A percentile compares a stretch with the other conserved stretches of the same genome.
These are phyloP conservation scores for Glyphotaelius pellucidus DNA, from an alignment of 2,888 invertebrate species.

Conservation along the genomic window DNA sequence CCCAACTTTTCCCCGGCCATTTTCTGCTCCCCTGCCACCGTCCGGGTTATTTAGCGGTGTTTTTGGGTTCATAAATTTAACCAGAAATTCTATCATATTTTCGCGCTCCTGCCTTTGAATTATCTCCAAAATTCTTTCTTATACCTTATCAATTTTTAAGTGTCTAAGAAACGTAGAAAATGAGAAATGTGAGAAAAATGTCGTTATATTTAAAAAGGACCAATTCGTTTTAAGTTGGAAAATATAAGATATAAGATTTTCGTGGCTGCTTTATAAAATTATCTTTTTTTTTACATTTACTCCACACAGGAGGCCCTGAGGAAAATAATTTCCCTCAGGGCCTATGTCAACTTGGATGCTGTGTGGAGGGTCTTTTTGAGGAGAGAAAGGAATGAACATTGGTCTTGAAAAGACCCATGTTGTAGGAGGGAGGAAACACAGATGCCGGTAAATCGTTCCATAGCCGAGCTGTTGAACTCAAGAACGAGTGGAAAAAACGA, in stretches of 20 bases:
- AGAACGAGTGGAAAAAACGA: too few relatives aligned
- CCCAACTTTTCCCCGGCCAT: neutral
- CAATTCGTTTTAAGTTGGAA: neutral
- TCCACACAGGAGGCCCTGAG: too few relatives aligned
- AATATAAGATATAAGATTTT: neutral
- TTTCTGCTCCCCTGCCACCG: neutral
- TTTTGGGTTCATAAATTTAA: constrained; percentile 19
- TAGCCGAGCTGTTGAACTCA: too few relatives aligned
- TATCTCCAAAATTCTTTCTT: constrained; percentile 12
- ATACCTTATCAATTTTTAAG: neutral
- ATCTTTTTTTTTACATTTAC: too few relatives aligned
- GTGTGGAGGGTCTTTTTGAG: too few relatives aligned
- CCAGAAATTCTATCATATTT: constrained; percentile 12
- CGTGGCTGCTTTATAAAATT: neutral
- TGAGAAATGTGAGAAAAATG: neutral
- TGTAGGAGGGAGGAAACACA: too few relatives aligned
- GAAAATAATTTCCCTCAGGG: too few relatives aligned
- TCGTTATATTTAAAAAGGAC: neutral
- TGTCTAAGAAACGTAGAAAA: neutral
- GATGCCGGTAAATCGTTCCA: too few relatives aligned
- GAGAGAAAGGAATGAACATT: too few relatives aligned
- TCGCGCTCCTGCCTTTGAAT: neutral
- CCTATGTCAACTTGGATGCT: too few relatives aligned
- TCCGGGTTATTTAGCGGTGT: neutral
- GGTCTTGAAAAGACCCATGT: too few relatives aligned